Conservation (phyloP, 2,888 invertebrate species). For the Drosophila mayaguana region DNA sequence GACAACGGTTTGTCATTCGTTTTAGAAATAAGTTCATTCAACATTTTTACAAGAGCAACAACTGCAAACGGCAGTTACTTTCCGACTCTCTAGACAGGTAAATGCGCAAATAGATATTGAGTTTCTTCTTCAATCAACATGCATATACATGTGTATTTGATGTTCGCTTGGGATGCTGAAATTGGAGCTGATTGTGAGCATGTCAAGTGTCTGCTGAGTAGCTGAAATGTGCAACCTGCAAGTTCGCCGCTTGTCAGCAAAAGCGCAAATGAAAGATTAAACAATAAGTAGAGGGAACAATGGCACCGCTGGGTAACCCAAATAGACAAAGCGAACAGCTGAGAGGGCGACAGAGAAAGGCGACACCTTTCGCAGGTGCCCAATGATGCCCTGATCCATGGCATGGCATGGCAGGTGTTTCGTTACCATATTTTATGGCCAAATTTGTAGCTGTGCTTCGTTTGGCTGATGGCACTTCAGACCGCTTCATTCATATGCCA, state of each 20-base stretch:
- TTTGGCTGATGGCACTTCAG: conserved; percentile 54
- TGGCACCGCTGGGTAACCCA: conserved; percentile 18
- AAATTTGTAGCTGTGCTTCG: conserved; percentile 60
- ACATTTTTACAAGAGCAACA: background rate
- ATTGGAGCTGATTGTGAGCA: conserved; percentile 51
- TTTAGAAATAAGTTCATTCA: background rate
- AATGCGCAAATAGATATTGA: background rate
- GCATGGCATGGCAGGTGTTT: conserved; percentile 68
- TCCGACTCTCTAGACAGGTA: background rate
- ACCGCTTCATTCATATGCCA: conserved; percentile 74
- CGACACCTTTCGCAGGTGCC: conserved; percentile 55
- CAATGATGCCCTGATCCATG: conserved; percentile 43
- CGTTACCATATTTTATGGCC: conserved; percentile 75
- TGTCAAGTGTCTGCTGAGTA: conserved; percentile 43
- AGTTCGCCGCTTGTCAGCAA: conserved; percentile 35
- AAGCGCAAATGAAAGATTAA: conserved; percentile 71
- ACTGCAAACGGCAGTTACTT: background rate
- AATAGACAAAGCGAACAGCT: background rate
- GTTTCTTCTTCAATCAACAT: background rate
- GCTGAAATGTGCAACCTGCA: conserved; percentile 46
- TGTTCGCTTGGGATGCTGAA: conserved; percentile 43
- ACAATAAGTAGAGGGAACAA: conserved; percentile 60
- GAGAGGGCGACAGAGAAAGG: conserved; percentile 27
- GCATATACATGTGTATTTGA: background rate
- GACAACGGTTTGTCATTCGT: too few relatives aligned